phyloP scores from a whole-genome alignment of 2,113 vertebrate species.

The Amazona guildingii region DNA sequence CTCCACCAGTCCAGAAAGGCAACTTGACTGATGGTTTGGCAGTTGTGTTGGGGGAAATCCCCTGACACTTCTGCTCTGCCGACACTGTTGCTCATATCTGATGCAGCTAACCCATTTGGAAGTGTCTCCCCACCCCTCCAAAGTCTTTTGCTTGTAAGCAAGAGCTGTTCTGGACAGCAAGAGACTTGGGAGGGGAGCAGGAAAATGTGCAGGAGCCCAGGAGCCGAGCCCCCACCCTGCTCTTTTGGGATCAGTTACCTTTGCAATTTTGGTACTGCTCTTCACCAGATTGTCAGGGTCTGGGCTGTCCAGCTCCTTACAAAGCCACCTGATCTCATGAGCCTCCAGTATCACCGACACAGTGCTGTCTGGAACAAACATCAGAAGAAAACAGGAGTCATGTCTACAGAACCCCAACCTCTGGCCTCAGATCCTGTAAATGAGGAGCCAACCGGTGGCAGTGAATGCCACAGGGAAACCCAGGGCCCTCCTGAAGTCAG shows the following conservation, averaged over 20 bases:
- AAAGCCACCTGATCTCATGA: not conserved
- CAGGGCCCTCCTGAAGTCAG: not conserved
- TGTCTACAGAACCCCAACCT: not conserved
- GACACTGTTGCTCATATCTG: not conserved
- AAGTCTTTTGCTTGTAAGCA: not conserved
- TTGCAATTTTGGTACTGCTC: not conserved
- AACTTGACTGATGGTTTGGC: too few relatives aligned
- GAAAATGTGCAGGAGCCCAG: not conserved
- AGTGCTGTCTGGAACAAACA: not conserved
- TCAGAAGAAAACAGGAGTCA: not conserved
- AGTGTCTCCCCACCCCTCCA: not conserved
- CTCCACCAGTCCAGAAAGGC: not conserved
- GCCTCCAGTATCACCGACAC: too few relatives aligned
- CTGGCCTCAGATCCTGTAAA: not conserved
- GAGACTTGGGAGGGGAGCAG: not conserved
- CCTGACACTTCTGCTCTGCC: not conserved
- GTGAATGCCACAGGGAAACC: not conserved
- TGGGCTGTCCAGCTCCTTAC: not conserved
- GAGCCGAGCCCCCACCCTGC: not conserved
- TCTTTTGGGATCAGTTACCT: not conserved
- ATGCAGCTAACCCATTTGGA: not conserved
- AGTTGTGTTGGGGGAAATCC: not conserved
- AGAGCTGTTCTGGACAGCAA: not conserved
- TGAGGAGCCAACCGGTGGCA: not conserved
- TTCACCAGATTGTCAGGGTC: fast-evolving